These are phyloP conservation scores for Collichthys lucidus DNA, from an alignment of 2,113 vertebrate species.

Conservation along the genomic window DNA sequence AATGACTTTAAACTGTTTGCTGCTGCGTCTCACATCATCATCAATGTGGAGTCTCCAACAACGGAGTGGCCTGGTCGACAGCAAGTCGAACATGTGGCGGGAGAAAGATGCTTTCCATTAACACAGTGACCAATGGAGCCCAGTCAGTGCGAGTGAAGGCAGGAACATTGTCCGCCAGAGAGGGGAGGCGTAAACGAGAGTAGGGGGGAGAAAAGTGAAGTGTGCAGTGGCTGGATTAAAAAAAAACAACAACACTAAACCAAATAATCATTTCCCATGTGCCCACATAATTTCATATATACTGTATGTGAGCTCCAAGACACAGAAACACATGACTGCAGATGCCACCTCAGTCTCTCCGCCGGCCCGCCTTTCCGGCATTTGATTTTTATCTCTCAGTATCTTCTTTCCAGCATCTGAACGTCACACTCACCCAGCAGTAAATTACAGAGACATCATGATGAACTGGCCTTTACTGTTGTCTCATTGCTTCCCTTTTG, in stretches of 20 bases:
- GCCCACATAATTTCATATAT: neutral
- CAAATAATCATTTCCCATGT: neutral
- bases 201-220: neutral
- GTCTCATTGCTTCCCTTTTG: neutral
- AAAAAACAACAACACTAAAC: neutral
- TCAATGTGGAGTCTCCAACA: neutral
- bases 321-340: neutral
- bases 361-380: no score
- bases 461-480: neutral
- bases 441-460: neutral
- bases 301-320: neutral
- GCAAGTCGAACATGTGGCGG: neutral
- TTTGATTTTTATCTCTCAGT: neutral
- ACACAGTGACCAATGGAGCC: conserved; percentile 7
- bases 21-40: neutral
- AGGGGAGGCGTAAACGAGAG: neutral
- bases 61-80: neutral
- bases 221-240: conserved; percentile 14
- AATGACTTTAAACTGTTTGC: neutral
- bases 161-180: conserved; percentile 3
- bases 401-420: neutral
- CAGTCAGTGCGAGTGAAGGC: conserved; percentile 37
- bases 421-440: neutral
- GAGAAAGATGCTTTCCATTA: conserved; percentile 29
- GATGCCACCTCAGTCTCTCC: neutral